Base-by-base conservation (phyloP, 2,113 vertebrate species). In the Amazona vittata region DNA sequence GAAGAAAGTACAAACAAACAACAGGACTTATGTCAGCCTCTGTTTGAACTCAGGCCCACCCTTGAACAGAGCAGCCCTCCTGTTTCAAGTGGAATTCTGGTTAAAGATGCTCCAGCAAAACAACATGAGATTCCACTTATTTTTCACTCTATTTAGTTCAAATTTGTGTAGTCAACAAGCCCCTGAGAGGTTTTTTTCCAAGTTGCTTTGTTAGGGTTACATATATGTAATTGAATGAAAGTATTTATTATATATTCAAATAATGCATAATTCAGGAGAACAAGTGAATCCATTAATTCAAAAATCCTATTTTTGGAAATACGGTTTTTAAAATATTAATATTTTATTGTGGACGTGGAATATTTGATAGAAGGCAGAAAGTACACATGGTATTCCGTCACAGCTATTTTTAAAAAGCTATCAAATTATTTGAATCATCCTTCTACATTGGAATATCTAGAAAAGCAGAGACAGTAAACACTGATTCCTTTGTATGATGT, bases 11-110 rank as follows among this genome's bases (percentile, higher is more conserved):
- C 35, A 35, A 26, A 35, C 5, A 50, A 82, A 28, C n/a, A 53
- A 5, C 8, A 63, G 37, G n/a, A n/a, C 15, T 24, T 5, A 59
- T 39, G 8, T 24, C 43, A 53, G 26, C 74, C 37, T 80, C n/a
- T 1, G 0, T 67, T 50, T 88, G 70, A 88, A 69, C n/a, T 81
- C 0, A 0, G 68, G 29, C 35, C 57, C 13, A 70, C 29, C 35
- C 59, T 73, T 0, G 0, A 39, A 67, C 12, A 76, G 49, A 86
- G 60, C 64, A 75, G 47, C 35, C 75, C 13, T 89, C 59, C 52
- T 71, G 11, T 64, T 83, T 86, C 50, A 71, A 28, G 52, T 86
- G 69, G 73, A 82, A 68, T 91, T 94, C 47, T 92, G 25, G 33
- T 55, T 43, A 65, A 55, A 95, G 78, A 70, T 25, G 37, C 24